Evolutionary conservation across 1,140 invertebrate genomes (phyloP), one percentile per base, ranked within the genome.

Genomic region (Lepidostoma basale): DNA sequence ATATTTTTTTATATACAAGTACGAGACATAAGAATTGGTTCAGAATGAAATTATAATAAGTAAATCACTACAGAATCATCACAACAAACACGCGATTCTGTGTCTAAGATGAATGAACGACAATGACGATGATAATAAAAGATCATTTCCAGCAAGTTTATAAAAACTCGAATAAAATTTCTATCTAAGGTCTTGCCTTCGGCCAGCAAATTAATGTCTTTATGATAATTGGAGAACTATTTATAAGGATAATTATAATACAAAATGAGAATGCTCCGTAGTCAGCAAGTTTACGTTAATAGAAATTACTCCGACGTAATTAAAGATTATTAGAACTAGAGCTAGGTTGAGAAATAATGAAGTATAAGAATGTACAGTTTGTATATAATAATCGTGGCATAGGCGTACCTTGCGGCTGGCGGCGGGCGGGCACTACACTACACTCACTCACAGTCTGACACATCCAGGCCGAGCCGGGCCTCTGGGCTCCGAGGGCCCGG

Each of bases 331-430:
- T 54, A 40, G 10, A 56, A 65, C 47, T 62, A 62, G 3, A 26
- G n/a, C 63, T 65, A 65, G n/a, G n/a, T 56, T 65, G 63, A 65
- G 63, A 65, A 65, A 52, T 49, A 58, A 64, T 52, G 26, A 42
- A 44, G 40, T 56, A 45, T 58, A 26, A 56, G 28, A 56, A 56
- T 56, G 10, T 58, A 66, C 63, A 66, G 22, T 66, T 62, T 20
- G 0, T 12, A 36, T 56, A 56, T 56, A 56, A 56, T 56, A 56
- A 56, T 56, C 30, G 52, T 36, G 52, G 52, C 36, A 56, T 23
- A 39, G 28, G 33, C 52, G 52, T 56, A 56, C 52, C 52, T 56
- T 56, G 36, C 22, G 23, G 36, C 59, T 25, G 42, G 40, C 42
- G 25, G 25, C 12, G n/a, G 20, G 33, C 20, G 45, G 33, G 62